Conservation (phyloP, 2,888 invertebrate species). For the Spilosoma lubricipeda region DNA sequence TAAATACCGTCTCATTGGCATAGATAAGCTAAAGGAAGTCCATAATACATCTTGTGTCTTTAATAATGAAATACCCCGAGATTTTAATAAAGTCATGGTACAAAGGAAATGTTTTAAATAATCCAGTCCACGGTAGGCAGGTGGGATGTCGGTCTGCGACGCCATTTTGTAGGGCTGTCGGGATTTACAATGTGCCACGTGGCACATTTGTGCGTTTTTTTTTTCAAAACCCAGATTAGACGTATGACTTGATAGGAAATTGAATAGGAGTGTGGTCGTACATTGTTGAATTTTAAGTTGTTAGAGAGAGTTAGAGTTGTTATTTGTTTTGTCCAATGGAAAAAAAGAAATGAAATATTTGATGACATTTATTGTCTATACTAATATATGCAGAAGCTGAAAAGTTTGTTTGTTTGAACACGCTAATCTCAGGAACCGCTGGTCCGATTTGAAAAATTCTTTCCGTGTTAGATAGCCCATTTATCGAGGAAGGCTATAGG, state of each 20-base stretch:
- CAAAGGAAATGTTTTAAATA: constrained; percentile 39
- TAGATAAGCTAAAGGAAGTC: constrained; percentile 1
- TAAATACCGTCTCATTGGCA: background rate
- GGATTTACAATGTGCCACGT: constrained; percentile 11
- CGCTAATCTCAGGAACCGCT: too few species aligned
- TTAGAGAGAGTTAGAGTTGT: too few species aligned
- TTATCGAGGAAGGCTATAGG: too few species aligned
- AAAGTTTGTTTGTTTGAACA: too few species aligned
- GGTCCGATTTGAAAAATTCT: too few species aligned
- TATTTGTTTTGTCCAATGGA: background rate
- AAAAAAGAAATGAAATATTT: background rate
- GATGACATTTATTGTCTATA: too few species aligned
- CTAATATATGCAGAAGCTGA: too few species aligned
- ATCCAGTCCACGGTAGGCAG: constrained; percentile 27
- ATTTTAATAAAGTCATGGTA: constrained; percentile 27
- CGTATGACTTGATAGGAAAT: background rate
- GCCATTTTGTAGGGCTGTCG: constrained; percentile 21
- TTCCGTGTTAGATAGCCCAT: too few species aligned
- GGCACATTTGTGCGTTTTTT: constrained; percentile 1
- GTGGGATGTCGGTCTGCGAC: constrained; percentile 17
- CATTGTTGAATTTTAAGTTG: background rate
- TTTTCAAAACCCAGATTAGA: background rate
- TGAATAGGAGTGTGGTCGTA: background rate
- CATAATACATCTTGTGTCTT: constrained; percentile 3
- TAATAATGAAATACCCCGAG: constrained; percentile 18